Percentiles rank a stretch among this genome's conserved stretches.
Conservation (phyloP, 2,113 vertebrate genomes). For the Eublepharis macularius region DNA sequence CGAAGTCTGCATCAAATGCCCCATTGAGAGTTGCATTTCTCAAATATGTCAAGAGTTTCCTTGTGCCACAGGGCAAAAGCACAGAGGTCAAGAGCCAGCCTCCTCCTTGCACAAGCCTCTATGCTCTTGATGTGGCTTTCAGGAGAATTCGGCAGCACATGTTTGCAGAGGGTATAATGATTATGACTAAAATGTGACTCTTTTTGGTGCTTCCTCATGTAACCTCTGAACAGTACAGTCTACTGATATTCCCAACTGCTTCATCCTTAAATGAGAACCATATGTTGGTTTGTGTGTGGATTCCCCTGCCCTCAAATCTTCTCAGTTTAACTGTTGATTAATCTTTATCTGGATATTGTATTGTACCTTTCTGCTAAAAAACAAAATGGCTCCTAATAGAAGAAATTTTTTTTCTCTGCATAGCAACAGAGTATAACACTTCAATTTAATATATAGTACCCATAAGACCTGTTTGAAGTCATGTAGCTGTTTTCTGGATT, state of each 20-base stretch:
- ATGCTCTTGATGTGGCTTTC: constrained; percentile 69
- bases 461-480: not conserved
- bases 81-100: constrained; percentile 56
- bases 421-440: not conserved
- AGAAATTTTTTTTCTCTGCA: not conserved
- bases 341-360: constrained; percentile 15
- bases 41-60: constrained; percentile 55
- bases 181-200: constrained; percentile 63
- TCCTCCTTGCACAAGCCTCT: constrained; percentile 46
- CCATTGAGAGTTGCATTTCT: constrained; percentile 54
- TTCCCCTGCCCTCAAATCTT: constrained; percentile 41
- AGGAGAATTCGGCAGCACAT: constrained; percentile 61
- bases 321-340: constrained; percentile 58
- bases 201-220: constrained; percentile 60
- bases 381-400: too few relatives aligned
- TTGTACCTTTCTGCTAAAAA: too few relatives aligned
- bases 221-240: constrained; percentile 63
- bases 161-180: constrained; percentile 47
- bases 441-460: not conserved
- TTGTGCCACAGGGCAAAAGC: constrained; percentile 49
- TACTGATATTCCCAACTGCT: constrained; percentile 63
- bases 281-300: constrained; percentile 39
- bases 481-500: too few relatives aligned
- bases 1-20: constrained; percentile 54
- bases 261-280: constrained; percentile 72